Base-by-base conservation (phyloP, 2,888 invertebrate genomes). In the Melitaea athalia region DNA sequence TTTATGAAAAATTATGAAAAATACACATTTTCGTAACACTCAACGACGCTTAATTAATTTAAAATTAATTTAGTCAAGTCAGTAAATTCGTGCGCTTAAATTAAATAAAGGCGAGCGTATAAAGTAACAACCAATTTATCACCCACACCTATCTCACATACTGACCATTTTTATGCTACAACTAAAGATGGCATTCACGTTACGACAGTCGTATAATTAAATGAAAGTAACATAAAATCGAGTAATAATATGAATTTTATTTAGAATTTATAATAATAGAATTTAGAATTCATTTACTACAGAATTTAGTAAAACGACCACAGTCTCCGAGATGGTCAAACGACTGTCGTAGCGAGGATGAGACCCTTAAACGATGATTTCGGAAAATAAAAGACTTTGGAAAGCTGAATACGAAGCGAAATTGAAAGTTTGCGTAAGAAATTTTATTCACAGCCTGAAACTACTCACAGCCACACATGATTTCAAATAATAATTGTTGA, bases 81-180 rank as follows among this genome's bases (percentile, higher is more conserved):
- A 76, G 82, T 91, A 91, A 89, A 91, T 92, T 91, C 91, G 91
- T 92, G 91, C 91, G 89, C 84, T 87, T 85, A 87, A 90, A 85
- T 81, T 81, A 85, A 83, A 84, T 81, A 79, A 83, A 87, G 78
- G 86, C 84, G 78, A 84, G 83, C 74, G 77, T 80, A 81, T 83
- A 88, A 68, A 71, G 59, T 38, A 60, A 71, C 68, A 68, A 71
- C 71, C 71, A 66, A 45, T 31, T 59, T 70, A 52, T 8, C 38
- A 38, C 8, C 38, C 60, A 67, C 17, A 52, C 59, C 52, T 50
- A 53, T 45, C 49, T 42, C 53, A 62, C 57, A 63, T 14, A 10
- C 47, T 33, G 42, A 63, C 63, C 63, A 60, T 43, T 59, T 68
- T 63, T 59, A 68, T 64, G 68, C 69, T 69, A 62, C 64, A 68